Evolutionary conservation across 2,113 vertebrate species (phyloP), one percentile per base, ranked within the genome.

Genomic region (Benitochromis conjunctus): DNA sequence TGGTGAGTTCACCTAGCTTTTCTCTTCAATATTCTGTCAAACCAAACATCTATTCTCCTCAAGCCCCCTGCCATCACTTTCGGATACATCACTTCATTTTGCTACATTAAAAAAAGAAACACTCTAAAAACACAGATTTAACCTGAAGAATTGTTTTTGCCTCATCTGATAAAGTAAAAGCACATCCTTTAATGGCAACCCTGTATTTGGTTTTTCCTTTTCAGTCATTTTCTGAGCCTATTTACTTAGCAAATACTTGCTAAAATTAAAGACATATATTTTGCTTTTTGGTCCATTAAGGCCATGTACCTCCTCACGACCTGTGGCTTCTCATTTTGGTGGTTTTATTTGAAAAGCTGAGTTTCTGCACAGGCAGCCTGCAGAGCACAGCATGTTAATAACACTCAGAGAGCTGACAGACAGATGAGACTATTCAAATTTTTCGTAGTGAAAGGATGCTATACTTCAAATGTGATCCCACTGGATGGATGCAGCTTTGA

Each of bases 291-390:
- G 36, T 82, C 77, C 54, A 81, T 88, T 83, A 77, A 69, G 10
- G 31, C 26, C 24, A 34, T 71, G 36, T 69, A 51, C 29, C 26
- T 24, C 57, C 57, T 56, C n/a, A 18, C 85, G 29, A 87, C 46
- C 82, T 21, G 36, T 51, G 66, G 34, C 19, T 60, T 90, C 80
- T 90, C 11, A 76, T 79, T 79, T 77, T 36, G 4, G 41, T 83
- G 58, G n/a, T 86, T 90, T 71, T 48, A 80, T 79, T 86, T 84
- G 26, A 86, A 84, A 74, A 85, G 60, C 89, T 81, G 62, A 78
- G 46, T 46, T 81, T 41, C 76, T 71, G 51, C 34, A 80, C 43
- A 76, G 36, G 19, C 46, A 78, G 54, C 66, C 74, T 76, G 46
- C 74, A 56, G 60, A 86, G 83, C 57, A 64, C 79, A 69, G n/a